phyloP scores from a whole-genome alignment of 2,797 vertebrate species.

The Malacoraja senta region DNA sequence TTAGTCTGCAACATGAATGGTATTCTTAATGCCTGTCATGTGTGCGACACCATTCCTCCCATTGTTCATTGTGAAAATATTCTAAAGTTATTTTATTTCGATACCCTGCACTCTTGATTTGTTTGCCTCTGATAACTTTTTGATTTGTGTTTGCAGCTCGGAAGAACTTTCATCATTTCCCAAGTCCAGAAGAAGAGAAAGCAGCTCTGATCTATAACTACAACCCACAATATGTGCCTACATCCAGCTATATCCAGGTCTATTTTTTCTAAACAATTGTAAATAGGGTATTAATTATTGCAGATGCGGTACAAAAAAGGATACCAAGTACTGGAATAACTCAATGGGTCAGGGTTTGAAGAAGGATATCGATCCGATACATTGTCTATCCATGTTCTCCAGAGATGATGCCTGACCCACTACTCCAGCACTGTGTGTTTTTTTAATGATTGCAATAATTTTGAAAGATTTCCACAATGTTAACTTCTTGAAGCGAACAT shows the following conservation, averaged over 20 bases:
- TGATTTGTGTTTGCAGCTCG: slow-evolving; percentile 52
- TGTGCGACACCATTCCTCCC: not conserved
- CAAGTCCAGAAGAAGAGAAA: slow-evolving; percentile 53
- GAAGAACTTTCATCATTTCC: slow-evolving; percentile 62
- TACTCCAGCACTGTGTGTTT: too few relatives aligned
- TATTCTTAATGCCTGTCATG: not conserved
- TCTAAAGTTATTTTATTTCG: not conserved
- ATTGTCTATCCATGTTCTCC: too few relatives aligned
- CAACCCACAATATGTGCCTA: slow-evolving; percentile 53
- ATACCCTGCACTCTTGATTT: not conserved
- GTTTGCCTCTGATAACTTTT: not conserved
- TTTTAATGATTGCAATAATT: not conserved
- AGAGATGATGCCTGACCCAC: too few relatives aligned
- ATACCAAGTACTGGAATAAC: too few relatives aligned
- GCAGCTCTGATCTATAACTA: slow-evolving; percentile 62
- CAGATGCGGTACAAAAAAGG: too few relatives aligned
- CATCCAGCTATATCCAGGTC: slow-evolving; percentile 61
- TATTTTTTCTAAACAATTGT: slow-evolving; percentile 63
- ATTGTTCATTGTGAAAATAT: not conserved
- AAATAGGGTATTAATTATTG: not conserved
- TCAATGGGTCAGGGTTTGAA: too few relatives aligned
- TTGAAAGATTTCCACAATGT: not conserved
- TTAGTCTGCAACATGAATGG: not conserved
- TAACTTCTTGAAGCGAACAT: not conserved
- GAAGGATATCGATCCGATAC: too few relatives aligned